Evolutionary conservation across 2,797 vertebrate genomes (phyloP), one percentile per base, ranked within the genome.

Genomic region (Selene dorsalis): DNA sequence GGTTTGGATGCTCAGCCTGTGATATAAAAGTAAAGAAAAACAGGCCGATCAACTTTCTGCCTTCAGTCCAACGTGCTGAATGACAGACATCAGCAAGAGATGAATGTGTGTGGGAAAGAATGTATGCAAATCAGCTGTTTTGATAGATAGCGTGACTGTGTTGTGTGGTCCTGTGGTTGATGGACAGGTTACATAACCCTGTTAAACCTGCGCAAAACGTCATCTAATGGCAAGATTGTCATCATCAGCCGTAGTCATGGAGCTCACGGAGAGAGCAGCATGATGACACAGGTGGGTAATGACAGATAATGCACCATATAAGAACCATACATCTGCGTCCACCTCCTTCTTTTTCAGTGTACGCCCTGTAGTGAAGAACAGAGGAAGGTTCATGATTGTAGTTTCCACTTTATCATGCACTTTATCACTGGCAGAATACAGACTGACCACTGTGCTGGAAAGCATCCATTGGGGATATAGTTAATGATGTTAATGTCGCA

Each of bases 351-450:
- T 70, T 77, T 75, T 43, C 6, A 66, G 38, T 26, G 13, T 26
- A 35, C 22, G 28, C 66, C 10, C 47, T 32, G 45, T 50, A 12
- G n/a, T 17, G 18, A 77, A 66, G 20, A 14, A 8, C 75, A 73
- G 56, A 76, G 0, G 16, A 22, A 28, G 6, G 57, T 79, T 80
- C 1, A 20, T 66, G 17, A 28, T 69, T 75, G 61, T 45, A 17
- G 6, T 62, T 81, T 76, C 14, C 39, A 56, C 45, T 70, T 84
- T 82, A 83, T 86, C 86, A 73, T 59, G 57, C 68, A 78, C 76
- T 82, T 67, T 69, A 69, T 87, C 78, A 14, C 61, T 39, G 74
- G 58, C 22, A 65, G 35, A 45, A 69, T 50, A 72, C 86, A 84
- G 74, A 70, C 53, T 17, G 68, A 78, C 68, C 43, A 56, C 28